These are phyloP conservation scores for Noctua janthina DNA, from an alignment of 2,888 invertebrate species.

Conservation along the genomic window DNA sequence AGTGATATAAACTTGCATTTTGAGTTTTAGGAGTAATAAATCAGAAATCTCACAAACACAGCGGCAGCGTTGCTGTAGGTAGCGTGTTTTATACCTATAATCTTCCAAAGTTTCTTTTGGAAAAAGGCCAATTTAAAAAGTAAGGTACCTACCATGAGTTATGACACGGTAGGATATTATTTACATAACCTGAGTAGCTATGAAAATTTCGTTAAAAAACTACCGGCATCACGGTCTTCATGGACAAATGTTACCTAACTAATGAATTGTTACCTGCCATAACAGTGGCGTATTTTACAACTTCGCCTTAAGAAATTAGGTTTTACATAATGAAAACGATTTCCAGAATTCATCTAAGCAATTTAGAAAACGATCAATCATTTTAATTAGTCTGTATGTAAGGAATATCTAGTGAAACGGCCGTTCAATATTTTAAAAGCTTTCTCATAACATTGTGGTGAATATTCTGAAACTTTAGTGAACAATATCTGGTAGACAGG, in stretches of 20 bases:
- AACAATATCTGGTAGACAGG: constrained; percentile 24
- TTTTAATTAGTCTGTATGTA: constrained; percentile 35
- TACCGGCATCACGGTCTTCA: constrained; percentile 8
- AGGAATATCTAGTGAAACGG: constrained; percentile 3
- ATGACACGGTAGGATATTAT: constrained; percentile 33
- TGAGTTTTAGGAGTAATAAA: constrained; percentile 60
- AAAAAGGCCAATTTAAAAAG: constrained; percentile 72
- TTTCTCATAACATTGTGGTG: constrained; percentile 4
- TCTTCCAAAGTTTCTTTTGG: constrained; percentile 71
- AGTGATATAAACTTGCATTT: constrained; percentile 44
- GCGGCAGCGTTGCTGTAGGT: constrained; percentile 18
- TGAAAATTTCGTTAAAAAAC: constrained; percentile 27
- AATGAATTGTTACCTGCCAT: not conserved
- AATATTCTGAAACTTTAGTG: constrained; percentile 20
- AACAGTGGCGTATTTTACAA: not conserved
- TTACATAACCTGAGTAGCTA: constrained; percentile 34
- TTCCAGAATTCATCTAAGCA: not conserved
- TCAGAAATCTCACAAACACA: constrained; percentile 60
- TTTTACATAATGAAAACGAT: constrained; percentile 19
- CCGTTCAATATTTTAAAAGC: constrained; percentile 36
- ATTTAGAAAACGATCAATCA: constrained; percentile 39
- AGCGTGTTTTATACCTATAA: constrained; percentile 20
- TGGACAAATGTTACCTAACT: constrained; percentile 1
- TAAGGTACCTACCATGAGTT: constrained; percentile 49
- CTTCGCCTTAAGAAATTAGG: not conserved